Base-by-base conservation (phyloP, 2,797 vertebrate genomes). In the Odontamblyopus rebecca region DNA sequence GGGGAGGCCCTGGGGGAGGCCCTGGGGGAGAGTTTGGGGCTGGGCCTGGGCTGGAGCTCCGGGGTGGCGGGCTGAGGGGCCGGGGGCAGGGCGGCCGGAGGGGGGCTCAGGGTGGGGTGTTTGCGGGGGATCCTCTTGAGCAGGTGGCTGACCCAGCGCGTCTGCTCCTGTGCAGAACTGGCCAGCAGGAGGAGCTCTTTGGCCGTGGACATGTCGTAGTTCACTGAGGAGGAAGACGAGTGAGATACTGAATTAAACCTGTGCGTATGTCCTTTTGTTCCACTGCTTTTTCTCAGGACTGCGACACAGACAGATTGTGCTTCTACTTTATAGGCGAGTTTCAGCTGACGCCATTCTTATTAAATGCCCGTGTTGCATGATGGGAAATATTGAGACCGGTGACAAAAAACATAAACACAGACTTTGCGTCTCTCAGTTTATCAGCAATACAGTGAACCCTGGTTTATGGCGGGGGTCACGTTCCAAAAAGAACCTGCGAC, bases 71-170 rank as follows among this genome's bases (percentile, higher is more conserved):
- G 75, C 61, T 59, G 0, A 73, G 0, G 0, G 66, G 3, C 0
- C 79, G 48, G 74, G 60, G 59, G 75, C 0, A 64, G 81, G 0
- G 71, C 72, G 0, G 80, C 64, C 0, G 84, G n/a, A 6, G 77
- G 19, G 51, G 93, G 91, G 76, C 93, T 94, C 69, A 90, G 74
- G 0, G 93, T 89, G 2, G 94, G 94, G 67, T 94, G 93, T 86
- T 97, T 99, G 85, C 95, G 96, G 15, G 98, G 97, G 86, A 99
- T 97, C 83, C 95, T 96, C 85, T 98, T 99, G 80, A 97, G 95
- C 73, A 99, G 90, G 74, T 96, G 95, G 82, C 91, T 95, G 77
- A 99, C 95, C 98, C 98, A 99, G 70, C 95, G 96, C 86, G 97
- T 95, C 92, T 99, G 98, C 56, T 99, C 98, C 76, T 95, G 93